Base-by-base conservation (phyloP, 2,888 invertebrate species). In the Plusia festucae region DNA sequence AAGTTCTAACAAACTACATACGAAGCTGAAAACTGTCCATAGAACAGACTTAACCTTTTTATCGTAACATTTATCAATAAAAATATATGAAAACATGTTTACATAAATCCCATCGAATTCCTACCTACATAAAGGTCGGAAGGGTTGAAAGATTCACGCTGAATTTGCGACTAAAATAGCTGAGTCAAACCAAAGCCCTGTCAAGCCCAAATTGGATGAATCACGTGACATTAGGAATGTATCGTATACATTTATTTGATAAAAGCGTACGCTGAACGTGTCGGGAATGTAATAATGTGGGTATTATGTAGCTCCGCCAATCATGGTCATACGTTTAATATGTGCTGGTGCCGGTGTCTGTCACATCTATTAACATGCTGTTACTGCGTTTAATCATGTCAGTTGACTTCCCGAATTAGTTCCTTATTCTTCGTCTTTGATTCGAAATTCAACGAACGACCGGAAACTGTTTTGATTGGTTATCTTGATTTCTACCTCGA, bases 241-340 rank as follows among this genome's bases (percentile, higher is more conserved):
- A 88, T 88, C 86, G 85, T 85, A 87, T 80, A 86, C 89, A 88
- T 91, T 90, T 90, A 91, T 93, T 90, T 90, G 92, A 90, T 92
- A 91, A 90, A 91, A 90, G 87, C 90, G 81, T 84, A 84, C 85
- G 82, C 78, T 76, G 84, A 85, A 91, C 90, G 91, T 90, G 92
- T 91, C 89, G 84, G 86, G 92, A 93, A 92, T 93, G 91, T 93
- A 91, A 93, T 93, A 93, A 91, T 90, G 87, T 85, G 68, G 71
- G 66, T 71, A 84, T 85, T 85, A 88, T 85, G 81, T 83, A 78
- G 72, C 82, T 70, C 77, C 88, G 90, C 90, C 92, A 93, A 91
- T 91, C 90, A 91, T 79, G 82, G 84, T 73, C 74, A 79, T 85
- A 83, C 81, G 82, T 90, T 90, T 91, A 91, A 79, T 81, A 78